phyloP scores from a whole-genome alignment of 2,113 vertebrate species.

The Eublepharis macularius region DNA sequence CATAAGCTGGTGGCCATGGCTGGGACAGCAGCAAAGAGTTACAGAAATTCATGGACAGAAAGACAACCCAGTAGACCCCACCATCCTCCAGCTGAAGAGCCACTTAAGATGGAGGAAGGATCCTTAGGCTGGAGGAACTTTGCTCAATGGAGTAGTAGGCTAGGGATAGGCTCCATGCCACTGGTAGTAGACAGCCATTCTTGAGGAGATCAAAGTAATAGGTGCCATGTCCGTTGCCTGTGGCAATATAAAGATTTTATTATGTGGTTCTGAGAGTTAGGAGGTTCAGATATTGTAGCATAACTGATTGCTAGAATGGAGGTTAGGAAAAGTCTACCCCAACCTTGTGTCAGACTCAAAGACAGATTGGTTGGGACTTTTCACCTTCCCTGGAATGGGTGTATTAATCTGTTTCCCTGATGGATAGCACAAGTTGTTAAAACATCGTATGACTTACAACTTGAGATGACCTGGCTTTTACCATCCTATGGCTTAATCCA shows the following conservation, averaged over 20 bases:
- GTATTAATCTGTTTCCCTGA: not conserved
- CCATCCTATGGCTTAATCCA: not conserved
- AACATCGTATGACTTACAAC: not conserved
- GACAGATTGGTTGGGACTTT: not conserved
- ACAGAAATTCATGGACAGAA: not conserved
- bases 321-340: not conserved
- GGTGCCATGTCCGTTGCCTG: not conserved
- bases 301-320: not conserved
- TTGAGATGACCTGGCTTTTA: not conserved
- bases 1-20: not conserved
- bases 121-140: too few relatives aligned
- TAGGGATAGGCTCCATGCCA: too few relatives aligned
- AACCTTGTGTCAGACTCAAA: not conserved
- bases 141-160: too few relatives aligned
- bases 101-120: too few relatives aligned
- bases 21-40: not conserved
- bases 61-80: too few relatives aligned
- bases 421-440: too few relatives aligned
- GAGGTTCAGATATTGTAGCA: not conserved
- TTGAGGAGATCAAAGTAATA: not conserved
- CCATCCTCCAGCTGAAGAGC: too few relatives aligned
- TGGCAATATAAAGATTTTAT: not conserved
- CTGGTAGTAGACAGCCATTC: not conserved
- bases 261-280: not conserved
- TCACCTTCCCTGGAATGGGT: not conserved